phyloP scores from a whole-genome alignment of 2,888 invertebrate species.

The Noctua janthe region DNA sequence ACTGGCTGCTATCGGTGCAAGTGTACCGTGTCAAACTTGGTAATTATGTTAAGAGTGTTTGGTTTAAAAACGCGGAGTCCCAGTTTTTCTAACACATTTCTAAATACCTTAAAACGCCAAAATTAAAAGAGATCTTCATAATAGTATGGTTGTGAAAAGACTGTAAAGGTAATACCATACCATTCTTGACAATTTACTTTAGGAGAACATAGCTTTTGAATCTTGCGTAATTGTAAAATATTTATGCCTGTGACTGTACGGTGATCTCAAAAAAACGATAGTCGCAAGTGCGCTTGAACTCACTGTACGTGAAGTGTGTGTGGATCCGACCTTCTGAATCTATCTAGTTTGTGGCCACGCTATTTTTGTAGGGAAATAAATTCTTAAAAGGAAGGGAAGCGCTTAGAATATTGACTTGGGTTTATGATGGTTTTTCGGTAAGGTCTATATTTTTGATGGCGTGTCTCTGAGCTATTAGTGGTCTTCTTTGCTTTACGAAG shows the following conservation, averaged over 20 bases:
- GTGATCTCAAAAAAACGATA: too few species aligned
- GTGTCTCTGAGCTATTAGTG: conserved; percentile 36
- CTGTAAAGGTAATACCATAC: too few species aligned
- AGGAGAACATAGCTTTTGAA: too few species aligned
- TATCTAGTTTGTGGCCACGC: conserved; percentile 12
- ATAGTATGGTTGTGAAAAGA: too few species aligned
- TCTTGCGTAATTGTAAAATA: too few species aligned
- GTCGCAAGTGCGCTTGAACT: too few species aligned
- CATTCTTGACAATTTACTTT: too few species aligned
- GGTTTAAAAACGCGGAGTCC: neutral
- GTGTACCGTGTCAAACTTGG: neutral
- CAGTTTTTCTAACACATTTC: too few species aligned
- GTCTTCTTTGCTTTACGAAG: conserved; percentile 17
- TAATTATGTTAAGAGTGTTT: neutral
- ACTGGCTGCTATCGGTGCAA: neutral
- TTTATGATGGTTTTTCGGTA: conserved; percentile 15
- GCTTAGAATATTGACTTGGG: conserved; percentile 43
- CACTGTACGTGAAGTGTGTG: too few species aligned
- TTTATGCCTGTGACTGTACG: too few species aligned
- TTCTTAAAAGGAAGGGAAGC: conserved; percentile 39
- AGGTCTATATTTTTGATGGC: conserved; percentile 43
- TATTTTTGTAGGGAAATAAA: conserved; percentile 49
- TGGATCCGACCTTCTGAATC: neutral
- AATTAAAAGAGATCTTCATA: neutral
- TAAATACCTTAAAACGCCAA: neutral